Percentiles rank a stretch among this genome's conserved stretches.
Conservation (phyloP, 1,140 invertebrate species). For the Cepaea nemoralis region DNA sequence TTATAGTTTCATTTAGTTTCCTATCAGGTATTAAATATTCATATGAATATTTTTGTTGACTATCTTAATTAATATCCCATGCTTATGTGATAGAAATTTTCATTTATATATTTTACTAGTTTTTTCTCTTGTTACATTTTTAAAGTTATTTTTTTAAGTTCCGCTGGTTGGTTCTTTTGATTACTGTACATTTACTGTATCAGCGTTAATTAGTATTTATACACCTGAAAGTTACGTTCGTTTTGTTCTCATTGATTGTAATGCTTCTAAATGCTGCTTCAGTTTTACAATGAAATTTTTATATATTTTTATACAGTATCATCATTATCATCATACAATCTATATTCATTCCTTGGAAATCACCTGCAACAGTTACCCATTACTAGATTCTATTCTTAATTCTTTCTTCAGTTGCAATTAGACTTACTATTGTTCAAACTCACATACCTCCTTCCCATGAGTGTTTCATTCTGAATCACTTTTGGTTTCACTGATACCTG, state of each 20-base stretch:
- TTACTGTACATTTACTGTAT: slow-evolving; percentile 1
- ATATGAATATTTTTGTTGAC: neutral
- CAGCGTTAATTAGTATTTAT: neutral
- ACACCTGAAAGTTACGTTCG: neutral
- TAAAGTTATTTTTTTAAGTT: slow-evolving; percentile 32
- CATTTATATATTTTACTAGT: neutral
- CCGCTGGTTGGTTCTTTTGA: slow-evolving; percentile 26
- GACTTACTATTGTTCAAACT: too few relatives aligned
- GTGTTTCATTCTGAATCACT: too few relatives aligned
- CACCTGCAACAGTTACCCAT: neutral
- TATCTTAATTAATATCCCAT: neutral
- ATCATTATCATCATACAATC: neutral
- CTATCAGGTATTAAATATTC: neutral
- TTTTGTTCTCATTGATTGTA: slow-evolving; percentile 1
- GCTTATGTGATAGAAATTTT: neutral
- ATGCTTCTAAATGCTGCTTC: neutral
- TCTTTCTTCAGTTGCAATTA: neutral
- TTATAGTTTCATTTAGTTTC: neutral
- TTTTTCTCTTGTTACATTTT: too few relatives aligned
- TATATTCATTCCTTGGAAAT: neutral
- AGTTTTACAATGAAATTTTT: neutral
- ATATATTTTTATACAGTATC: slow-evolving; percentile 5
- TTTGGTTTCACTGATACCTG: too few relatives aligned
- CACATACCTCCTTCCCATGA: too few relatives aligned
- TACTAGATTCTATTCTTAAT: neutral